Percentiles rank a stretch among this genome's conserved stretches.
Conservation (phyloP, 92 coral and sea anemone species). For the Umimayanthus chanpuru region DNA sequence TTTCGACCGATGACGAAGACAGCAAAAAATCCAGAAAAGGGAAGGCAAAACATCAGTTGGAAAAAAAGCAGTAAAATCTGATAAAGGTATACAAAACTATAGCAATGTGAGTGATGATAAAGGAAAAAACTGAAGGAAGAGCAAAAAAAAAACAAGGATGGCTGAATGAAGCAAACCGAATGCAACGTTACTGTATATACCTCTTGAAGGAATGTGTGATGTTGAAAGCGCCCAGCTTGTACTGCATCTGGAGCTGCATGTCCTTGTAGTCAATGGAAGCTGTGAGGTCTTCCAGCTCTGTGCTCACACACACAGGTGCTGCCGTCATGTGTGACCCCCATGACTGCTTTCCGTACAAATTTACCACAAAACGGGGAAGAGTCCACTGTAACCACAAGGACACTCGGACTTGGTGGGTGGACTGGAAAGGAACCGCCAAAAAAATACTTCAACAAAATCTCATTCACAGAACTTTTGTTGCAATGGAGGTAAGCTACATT, state of each 20-base stretch:
- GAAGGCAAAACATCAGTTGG: too few relatives aligned
- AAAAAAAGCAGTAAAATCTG: not conserved
- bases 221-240: constrained; percentile 88
- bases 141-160: not conserved
- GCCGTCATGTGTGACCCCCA: constrained; percentile 12
- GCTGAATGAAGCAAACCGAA: not conserved
- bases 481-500: not conserved
- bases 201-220: constrained; percentile 77
- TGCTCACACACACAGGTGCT: constrained; percentile 76
- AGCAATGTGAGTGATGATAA: not conserved
- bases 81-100: too few relatives aligned
- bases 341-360: constrained; percentile 73
- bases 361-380: constrained; percentile 78
- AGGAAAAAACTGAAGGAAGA: not conserved
- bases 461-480: not conserved
- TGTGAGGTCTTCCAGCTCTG: constrained; percentile 92
- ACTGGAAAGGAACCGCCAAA: constrained; percentile 21
- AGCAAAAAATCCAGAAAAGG: too few relatives aligned
- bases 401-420: constrained; percentile 68
- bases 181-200: constrained; percentile 39
- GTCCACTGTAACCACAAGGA: constrained; percentile 98
- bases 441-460: not conserved
- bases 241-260: constrained; percentile 85
- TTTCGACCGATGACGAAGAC: too few relatives aligned
- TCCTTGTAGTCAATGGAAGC: constrained; percentile 95